Percentiles rank a stretch among this genome's conserved stretches.
Evolutionary conservation across 2,888 invertebrate genomes (phyloP).

Genomic region (Lissonota sp.): DNA sequence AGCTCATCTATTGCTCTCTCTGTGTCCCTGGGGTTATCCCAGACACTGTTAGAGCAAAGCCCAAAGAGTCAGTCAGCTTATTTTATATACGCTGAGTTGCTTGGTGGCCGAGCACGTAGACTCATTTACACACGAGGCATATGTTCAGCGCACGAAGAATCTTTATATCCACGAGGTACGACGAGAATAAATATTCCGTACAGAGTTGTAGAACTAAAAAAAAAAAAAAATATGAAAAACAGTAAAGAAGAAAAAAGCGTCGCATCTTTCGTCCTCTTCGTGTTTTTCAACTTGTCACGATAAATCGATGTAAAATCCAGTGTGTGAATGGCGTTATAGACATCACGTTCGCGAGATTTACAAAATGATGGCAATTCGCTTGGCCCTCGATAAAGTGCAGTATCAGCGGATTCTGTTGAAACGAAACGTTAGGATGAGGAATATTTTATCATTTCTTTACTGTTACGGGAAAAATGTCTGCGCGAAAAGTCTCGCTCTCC

Average conservation of each 20-base stretch:
- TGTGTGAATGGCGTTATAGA: constrained; percentile 15
- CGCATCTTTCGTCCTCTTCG: not conserved
- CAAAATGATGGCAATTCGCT: constrained; percentile 77
- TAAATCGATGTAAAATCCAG: constrained; percentile 11
- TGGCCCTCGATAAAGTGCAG: constrained; percentile 27
- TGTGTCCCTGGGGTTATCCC: no score
- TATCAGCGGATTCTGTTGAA: constrained; percentile 29
- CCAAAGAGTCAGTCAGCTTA: constrained; percentile 77
- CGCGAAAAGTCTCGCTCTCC: constrained; percentile 76
- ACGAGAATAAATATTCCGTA: no score
- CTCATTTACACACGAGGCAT: constrained; percentile 78
- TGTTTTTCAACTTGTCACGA: constrained; percentile 4
- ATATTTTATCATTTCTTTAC: not conserved
- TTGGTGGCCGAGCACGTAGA: constrained; percentile 78
- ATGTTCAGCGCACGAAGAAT: constrained; percentile 60
- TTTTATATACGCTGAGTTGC: constrained; percentile 83
- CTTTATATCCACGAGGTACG: no score
- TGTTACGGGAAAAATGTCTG: constrained; percentile 69
- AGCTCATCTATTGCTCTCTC: constrained; percentile 74
- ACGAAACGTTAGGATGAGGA: constrained; percentile 9
- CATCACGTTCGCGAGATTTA: constrained; percentile 70
- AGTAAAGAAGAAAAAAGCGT: not conserved
- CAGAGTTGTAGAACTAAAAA: no score
- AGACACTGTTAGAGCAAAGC: constrained; percentile 1
- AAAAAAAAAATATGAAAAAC: no score